Percentiles rank a stretch among this genome's conserved stretches.
Evolutionary conservation across 64 coral and sea anemone species (phyloP).

Genomic region (Catalaphyllia jardinei): DNA sequence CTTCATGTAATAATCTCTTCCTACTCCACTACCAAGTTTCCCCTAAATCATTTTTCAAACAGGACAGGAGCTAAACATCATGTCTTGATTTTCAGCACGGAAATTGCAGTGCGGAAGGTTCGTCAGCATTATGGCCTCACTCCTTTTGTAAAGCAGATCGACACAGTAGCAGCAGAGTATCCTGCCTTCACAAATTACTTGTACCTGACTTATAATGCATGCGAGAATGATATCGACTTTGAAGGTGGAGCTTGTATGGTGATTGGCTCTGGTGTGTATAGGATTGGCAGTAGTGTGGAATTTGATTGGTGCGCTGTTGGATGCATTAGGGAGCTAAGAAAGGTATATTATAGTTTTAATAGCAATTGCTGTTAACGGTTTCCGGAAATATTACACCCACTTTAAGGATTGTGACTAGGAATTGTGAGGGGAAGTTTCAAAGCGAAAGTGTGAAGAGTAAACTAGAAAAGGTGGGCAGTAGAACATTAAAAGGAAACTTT

Average conservation of each 20-base stretch:
- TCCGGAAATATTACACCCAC: too few relatives aligned
- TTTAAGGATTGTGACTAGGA: too few relatives aligned
- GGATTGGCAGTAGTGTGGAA: conserved; percentile 98
- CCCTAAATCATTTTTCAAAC: not conserved
- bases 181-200: conserved; percentile 97
- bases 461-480: too few relatives aligned
- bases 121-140: conserved; percentile 62
- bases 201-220: conserved; percentile 91
- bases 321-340: conserved; percentile 91
- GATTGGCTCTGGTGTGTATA: conserved; percentile 96
- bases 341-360: conserved; percentile 43
- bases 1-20: too few relatives aligned
- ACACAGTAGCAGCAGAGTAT: conserved; percentile 97
- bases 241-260: conserved; percentile 88
- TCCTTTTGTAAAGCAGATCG: conserved; percentile 91
- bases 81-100: conserved; percentile 66
- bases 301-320: conserved; percentile 99
- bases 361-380: not conserved
- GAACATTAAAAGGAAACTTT: too few relatives aligned
- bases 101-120: conserved; percentile 84
- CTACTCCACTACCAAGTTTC: too few relatives aligned
- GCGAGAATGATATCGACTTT: conserved; percentile 81
- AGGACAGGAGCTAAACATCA: not conserved
- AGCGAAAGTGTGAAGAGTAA: too few relatives aligned
- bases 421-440: too few relatives aligned